A percentile compares a stretch with the other conserved stretches of the same genome.
Evolutionary conservation across 1,140 invertebrate species (phyloP).

Genomic region (Nymphalis io): DNA sequence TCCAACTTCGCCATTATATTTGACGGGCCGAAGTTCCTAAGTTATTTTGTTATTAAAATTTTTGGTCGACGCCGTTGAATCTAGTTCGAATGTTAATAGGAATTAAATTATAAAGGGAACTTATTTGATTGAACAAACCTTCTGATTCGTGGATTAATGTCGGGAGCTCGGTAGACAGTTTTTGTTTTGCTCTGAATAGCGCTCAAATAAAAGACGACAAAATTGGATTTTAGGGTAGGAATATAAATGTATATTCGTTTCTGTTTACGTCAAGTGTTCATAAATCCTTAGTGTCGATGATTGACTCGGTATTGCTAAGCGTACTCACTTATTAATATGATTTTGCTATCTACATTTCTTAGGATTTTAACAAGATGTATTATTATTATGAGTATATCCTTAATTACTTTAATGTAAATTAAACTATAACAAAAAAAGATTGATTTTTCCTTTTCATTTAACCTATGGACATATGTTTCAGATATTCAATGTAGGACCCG

Average conservation of each 20-base stretch:
- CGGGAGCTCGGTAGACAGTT: slow-evolving; percentile 54
- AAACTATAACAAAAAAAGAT: no score
- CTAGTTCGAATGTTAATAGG: slow-evolving; percentile 73
- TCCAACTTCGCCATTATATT: slow-evolving; percentile 78
- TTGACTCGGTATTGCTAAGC: background rate
- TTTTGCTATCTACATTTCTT: no score
- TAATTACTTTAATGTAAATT: no score
- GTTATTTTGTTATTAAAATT: slow-evolving; percentile 81
- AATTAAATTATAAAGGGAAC: slow-evolving; percentile 75
- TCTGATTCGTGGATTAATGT: slow-evolving; percentile 69
- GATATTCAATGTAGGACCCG: no score
- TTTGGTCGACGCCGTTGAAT: slow-evolving; percentile 61
- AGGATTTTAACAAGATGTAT: no score
- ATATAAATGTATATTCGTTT: slow-evolving; percentile 34
- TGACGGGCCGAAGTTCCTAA: slow-evolving; percentile 74
- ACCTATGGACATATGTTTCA: no score
- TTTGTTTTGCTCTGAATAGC: slow-evolving; percentile 52
- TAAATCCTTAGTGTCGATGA: background rate
- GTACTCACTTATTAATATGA: no score
- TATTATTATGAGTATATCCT: no score
- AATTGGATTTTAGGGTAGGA: slow-evolving; percentile 46
- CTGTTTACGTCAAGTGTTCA: slow-evolving; percentile 19
- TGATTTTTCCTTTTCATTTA: no score
- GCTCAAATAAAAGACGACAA: slow-evolving; percentile 49
- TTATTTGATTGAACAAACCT: slow-evolving; percentile 76